Evolutionary conservation across 1,140 invertebrate genomes (phyloP), one percentile per base, ranked within the genome.

Genomic region (Daktulosphaira vitifoliae): DNA sequence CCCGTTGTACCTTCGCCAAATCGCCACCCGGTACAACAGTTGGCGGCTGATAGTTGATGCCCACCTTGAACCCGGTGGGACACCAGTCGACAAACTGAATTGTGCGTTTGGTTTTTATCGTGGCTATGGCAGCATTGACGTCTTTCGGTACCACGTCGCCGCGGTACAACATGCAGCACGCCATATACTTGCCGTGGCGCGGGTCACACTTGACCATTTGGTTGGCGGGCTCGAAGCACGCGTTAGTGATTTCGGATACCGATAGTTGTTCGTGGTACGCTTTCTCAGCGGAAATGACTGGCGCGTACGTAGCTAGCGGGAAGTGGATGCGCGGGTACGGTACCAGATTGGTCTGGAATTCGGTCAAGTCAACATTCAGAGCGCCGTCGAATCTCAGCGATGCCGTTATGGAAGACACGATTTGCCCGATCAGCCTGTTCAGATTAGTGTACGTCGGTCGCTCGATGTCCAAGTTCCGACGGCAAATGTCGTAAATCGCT

Each of bases 401-500:
- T 42, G 54, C 54, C 13, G 54, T 44, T 3, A 44, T 44, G 39
- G 39, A 44, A 5, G 39, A 44, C n/a, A 44, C 39, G 11, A 44
- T 16, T 25, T 59, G 54, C 5, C 54, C 33, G 18, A 59, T 42
- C 18, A 59, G 38, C 15, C 54, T 33, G 23, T 59, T 59, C 38
- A 59, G 23, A 42, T 59, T 59, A 2, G 54, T 59, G 37, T 59
- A 59, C 16, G 54, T 59, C n/a, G 54, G 54, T 11, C 54, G 33
- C 33, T 59, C 54, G 54, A 59, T 59, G 68, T 7, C 76, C 73
- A 85, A 82, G 23, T 82, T 81, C 70, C 80, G 84, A 71, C 84
- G 81, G 6, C 81, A 79, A 74, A 94, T 92, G 74, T 94, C 90
- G 70, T 92, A 94, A 72, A 93, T 92, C 68, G 89, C 89, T 74